A percentile compares a stretch with the other conserved stretches of the same genome.
Evolutionary conservation across 2,113 vertebrate species (phyloP).

Genomic region (Syngnathus typhle): DNA sequence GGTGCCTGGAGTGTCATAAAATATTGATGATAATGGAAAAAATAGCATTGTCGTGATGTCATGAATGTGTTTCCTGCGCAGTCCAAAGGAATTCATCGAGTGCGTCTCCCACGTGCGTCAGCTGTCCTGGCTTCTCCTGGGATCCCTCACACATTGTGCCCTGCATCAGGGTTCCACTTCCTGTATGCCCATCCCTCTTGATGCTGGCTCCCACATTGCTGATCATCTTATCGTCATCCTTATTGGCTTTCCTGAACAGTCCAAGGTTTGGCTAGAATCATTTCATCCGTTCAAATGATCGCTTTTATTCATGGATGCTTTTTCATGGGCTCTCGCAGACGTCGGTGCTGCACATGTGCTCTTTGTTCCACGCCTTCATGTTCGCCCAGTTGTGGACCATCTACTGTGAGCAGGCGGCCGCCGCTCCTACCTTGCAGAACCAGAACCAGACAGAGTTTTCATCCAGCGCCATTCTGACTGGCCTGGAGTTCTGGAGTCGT

Average conservation of each 20-base stretch:
- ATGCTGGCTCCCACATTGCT: conserved; percentile 95
- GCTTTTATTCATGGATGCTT: conserved; percentile 5
- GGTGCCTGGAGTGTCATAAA: not conserved
- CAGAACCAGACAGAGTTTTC: conserved; percentile 95
- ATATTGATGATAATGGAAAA: not conserved
- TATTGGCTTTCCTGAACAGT: conserved; percentile 98
- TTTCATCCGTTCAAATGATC: not conserved
- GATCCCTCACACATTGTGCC: conserved; percentile 91
- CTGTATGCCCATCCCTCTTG: conserved; percentile 95
- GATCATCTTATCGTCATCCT: conserved; percentile 98
- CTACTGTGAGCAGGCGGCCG: conserved; percentile 95
- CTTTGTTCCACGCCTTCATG: conserved; percentile 97
- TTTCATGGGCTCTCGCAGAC: conserved; percentile 72
- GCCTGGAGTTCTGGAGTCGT: conserved; percentile 96
- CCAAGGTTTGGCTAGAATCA: conserved; percentile 77
- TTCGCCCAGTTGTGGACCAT: conserved; percentile 99
- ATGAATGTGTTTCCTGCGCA: conserved; percentile 46
- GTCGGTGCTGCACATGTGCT: conserved; percentile 97
- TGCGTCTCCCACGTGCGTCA: conserved; percentile 96
- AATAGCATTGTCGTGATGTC: not conserved
- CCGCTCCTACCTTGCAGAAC: conserved; percentile 81
- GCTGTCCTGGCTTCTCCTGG: conserved; percentile 95
- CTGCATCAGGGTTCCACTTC: conserved; percentile 89
- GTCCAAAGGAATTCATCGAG: conserved; percentile 98
- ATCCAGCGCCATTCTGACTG: conserved; percentile 90